phyloP scores from a whole-genome alignment of 2,888 invertebrate species.

The Standfussiana lucernea region DNA sequence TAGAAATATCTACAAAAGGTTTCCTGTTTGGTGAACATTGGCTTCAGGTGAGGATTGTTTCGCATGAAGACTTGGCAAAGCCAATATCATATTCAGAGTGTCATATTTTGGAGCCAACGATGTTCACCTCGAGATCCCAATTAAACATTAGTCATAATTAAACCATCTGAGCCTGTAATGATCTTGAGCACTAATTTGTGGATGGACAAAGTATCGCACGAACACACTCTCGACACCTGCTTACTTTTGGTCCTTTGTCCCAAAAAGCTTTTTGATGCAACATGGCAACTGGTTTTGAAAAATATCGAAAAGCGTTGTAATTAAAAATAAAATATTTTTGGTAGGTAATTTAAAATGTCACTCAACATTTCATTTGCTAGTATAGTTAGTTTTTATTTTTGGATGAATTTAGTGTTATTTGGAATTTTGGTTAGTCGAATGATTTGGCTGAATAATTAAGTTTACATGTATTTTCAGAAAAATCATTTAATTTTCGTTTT shows the following conservation, averaged over 20 bases:
- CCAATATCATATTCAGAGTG: slow-evolving; percentile 32
- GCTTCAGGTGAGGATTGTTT: background rate
- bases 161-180: slow-evolving; percentile 49
- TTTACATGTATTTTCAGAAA: background rate
- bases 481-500: background rate
- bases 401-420: background rate
- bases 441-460: background rate
- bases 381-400: background rate
- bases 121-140: slow-evolving; percentile 52
- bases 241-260: slow-evolving; percentile 3
- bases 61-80: background rate
- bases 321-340: background rate
- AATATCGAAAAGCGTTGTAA: background rate
- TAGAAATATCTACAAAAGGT: background rate
- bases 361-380: background rate
- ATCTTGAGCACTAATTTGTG: slow-evolving; percentile 50
- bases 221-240: slow-evolving; percentile 8
- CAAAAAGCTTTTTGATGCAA: background rate
- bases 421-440: background rate
- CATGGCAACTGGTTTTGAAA: background rate
- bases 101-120: slow-evolving; percentile 26
- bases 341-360: background rate
- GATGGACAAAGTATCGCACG: slow-evolving; percentile 6
- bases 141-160: slow-evolving; percentile 63
- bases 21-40: background rate